Percentiles rank a stretch among this genome's conserved stretches.
These are phyloP conservation scores for Pollenia angustigena DNA, from an alignment of 2,888 invertebrate species.

Conservation along the genomic window DNA sequence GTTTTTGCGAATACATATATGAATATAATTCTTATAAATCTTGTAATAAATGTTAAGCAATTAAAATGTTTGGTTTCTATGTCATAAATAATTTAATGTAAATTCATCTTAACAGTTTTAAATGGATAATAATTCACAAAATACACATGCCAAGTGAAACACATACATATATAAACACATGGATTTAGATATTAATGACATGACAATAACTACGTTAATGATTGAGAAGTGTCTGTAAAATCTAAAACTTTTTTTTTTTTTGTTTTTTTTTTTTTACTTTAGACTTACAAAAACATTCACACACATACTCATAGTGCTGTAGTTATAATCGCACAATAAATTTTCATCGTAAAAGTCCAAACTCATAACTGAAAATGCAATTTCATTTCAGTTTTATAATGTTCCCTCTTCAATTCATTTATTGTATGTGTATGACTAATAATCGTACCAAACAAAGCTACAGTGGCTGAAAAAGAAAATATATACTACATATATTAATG, in stretches of 20 bases:
- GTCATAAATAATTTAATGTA: conserved; percentile 73
- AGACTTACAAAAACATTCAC: conserved; percentile 41
- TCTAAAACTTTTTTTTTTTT: conserved; percentile 57
- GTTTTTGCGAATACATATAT: conserved; percentile 27
- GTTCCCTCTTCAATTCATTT: conserved; percentile 60
- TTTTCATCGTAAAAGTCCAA: conserved; percentile 65
- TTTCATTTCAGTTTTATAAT: conserved; percentile 68
- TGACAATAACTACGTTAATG: conserved; percentile 73
- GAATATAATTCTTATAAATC: conserved; percentile 61
- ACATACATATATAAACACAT: neutral
- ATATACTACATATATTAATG: conserved; percentile 4
- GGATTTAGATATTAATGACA: conserved; percentile 63
- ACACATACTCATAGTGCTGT: conserved; percentile 12
- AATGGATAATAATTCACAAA: conserved; percentile 70
- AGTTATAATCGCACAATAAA: conserved; percentile 63
- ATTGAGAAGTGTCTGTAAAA: conserved; percentile 71
- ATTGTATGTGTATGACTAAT: conserved; percentile 71
- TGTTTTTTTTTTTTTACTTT: conserved; percentile 23
- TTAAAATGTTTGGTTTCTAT: conserved; percentile 72
- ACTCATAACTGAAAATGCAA: conserved; percentile 70
- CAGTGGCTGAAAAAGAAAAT: conserved; percentile 69
- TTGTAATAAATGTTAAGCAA: conserved; percentile 73
- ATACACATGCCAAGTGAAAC: conserved; percentile 3
- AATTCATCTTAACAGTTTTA: conserved; percentile 73
- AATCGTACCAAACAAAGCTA: conserved; percentile 66